phyloP scores from a whole-genome alignment of 2,888 invertebrate species.

The Perizoma affinitatum region DNA sequence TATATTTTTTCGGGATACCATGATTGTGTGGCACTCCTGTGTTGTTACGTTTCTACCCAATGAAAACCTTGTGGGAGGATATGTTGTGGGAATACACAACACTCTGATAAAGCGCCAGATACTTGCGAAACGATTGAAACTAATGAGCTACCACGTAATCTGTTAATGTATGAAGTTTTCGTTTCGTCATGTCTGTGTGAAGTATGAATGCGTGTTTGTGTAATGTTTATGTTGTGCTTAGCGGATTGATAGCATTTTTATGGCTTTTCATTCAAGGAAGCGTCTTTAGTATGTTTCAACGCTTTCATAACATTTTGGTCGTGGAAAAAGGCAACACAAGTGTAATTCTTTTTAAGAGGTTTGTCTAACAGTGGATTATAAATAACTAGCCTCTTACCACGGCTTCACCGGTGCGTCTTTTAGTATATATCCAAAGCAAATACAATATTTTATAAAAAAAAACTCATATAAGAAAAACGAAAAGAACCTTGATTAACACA shows the following conservation, averaged over 20 bases:
- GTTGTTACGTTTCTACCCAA: not conserved
- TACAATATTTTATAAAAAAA: no score
- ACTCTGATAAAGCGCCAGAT: constrained; percentile 19
- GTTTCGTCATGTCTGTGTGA: constrained; percentile 22
- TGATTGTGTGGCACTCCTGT: no score
- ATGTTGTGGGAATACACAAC: constrained; percentile 11
- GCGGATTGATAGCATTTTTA: constrained; percentile 22
- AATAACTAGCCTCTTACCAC: no score
- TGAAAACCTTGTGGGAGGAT: constrained; percentile 13
- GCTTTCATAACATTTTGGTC: not conserved
- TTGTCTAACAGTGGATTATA: no score
- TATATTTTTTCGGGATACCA: no score
- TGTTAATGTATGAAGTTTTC: constrained; percentile 23
- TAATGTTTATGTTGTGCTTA: constrained; percentile 21
- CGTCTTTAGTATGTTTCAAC: constrained; percentile 4
- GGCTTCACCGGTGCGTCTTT: no score
- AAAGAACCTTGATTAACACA: no score
- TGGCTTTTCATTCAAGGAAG: constrained; percentile 18
- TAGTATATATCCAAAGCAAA: no score
- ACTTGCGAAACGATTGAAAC: constrained; percentile 25
- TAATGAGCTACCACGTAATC: constrained; percentile 24
- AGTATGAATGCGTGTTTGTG: constrained; percentile 19
- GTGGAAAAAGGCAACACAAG: no score
- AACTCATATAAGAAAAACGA: no score
- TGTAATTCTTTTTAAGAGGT: no score